Evolutionary conservation across 2,888 invertebrate genomes (phyloP).

Genomic region (Synergus itoensis): DNA sequence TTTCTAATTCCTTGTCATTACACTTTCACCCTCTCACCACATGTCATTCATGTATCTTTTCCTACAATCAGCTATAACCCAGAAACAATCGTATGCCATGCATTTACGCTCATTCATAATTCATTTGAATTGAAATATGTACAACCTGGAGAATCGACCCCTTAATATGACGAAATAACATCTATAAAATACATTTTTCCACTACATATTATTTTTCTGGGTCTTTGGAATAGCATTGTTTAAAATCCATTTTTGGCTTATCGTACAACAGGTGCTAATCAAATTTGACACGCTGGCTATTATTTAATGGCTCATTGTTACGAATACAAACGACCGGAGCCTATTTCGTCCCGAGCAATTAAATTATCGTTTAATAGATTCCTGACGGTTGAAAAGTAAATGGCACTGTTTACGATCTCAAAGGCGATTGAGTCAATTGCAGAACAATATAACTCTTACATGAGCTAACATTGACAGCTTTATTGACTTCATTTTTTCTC

Average conservation of each 20-base stretch:
- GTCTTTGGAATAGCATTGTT: neutral
- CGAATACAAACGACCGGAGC: constrained; percentile 10
- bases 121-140: constrained; percentile 6
- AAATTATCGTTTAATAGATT: constrained; percentile 7
- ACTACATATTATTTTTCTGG: neutral
- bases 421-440: neutral
- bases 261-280: neutral
- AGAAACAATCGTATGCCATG: constrained; percentile 23
- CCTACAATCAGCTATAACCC: neutral
- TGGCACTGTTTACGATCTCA: neutral
- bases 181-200: neutral
- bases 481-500: neutral
- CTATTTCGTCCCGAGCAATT: neutral
- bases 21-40: neutral
- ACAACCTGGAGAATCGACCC: neutral
- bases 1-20: neutral
- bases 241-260: neutral
- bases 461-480: neutral
- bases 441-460: neutral
- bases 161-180: neutral
- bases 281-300: constrained; percentile 54
- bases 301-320: constrained; percentile 67
- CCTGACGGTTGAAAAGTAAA: neutral
- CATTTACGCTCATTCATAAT: constrained; percentile 12
- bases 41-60: neutral